Base-by-base conservation (phyloP, 2,113 vertebrate genomes). In the Neotragus pygmaeus region DNA sequence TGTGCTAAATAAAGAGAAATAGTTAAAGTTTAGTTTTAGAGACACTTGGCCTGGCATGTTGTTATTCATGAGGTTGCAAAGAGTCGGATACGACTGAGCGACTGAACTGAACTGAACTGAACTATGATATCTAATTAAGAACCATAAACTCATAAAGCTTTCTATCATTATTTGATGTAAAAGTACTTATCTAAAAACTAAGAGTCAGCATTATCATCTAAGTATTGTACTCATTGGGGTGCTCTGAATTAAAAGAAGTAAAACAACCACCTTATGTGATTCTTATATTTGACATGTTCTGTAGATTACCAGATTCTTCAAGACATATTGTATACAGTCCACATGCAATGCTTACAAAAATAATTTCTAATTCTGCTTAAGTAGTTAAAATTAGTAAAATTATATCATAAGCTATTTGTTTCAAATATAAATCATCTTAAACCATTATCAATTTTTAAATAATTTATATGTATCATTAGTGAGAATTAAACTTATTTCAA, bases 11-110 rank as follows among this genome's bases (percentile, higher is more conserved):
- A 62, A 92, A 80, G 12, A 73, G 19, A 75, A 60, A 53, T n/a
- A n/a, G 58, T 60, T 73, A 53, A 45, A 60, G 7, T 2, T 83
- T 55, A 82, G 28, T 77, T 75, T 84, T 89, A 15, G 55, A 84
- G 25, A 89, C 4, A 25, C 11, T 83, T 60, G 27, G 60, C 28
- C 28, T 62, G 6, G 28, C 28, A 30, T 30, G 28, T 28, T 62
- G 58, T 7, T 13, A 62, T 62, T 62, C 28, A 62, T 62, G 28
- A 28, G 58, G 28, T 62, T 1, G 0, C 60, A 3, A 30, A 62
- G 28, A 62, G 60, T 62, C 6, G 1, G 28, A 30, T 11, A 30
- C 2, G 1, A 62, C 28, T 62, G 60, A 30, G 28, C 0, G 6
- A 62, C 60, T 62, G 60, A 62, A 30, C 28, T 30, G 58, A 58